These are phyloP conservation scores for Zygaena filipendulae DNA, from an alignment of 2,888 invertebrate species.

Conservation along the genomic window DNA sequence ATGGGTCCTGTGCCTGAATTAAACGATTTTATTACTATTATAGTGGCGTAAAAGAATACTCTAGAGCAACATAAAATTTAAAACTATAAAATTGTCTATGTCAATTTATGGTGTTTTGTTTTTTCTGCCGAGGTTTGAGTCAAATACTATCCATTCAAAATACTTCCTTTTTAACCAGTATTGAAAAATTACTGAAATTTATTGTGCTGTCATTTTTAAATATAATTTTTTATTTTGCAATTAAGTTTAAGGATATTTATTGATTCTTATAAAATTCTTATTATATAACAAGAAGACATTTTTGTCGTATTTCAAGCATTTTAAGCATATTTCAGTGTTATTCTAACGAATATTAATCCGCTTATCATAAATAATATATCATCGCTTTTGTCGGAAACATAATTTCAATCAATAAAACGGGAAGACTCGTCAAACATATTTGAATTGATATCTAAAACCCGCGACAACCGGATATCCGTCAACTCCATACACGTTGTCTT, in stretches of 20 bases:
- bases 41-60: too few species aligned
- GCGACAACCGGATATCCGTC: slow-evolving; percentile 56
- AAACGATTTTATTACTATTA: too few species aligned
- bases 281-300: too few species aligned
- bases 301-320: too few species aligned
- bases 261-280: too few species aligned
- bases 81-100: too few species aligned
- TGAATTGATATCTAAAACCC: slow-evolving; percentile 24
- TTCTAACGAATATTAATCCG: too few species aligned
- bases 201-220: slow-evolving; percentile 45
- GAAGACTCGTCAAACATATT: slow-evolving; percentile 8
- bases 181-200: slow-evolving; percentile 48
- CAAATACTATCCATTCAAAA: slow-evolving; percentile 57
- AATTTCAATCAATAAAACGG: slow-evolving; percentile 1
- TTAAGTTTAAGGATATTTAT: too few species aligned
- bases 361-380: slow-evolving; percentile 1
- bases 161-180: slow-evolving; percentile 39
- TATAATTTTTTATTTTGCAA: slow-evolving; percentile 29
- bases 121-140: slow-evolving; percentile 59
- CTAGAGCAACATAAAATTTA: too few species aligned
- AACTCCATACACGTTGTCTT: slow-evolving; percentile 62
- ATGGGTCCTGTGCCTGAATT: too few species aligned
- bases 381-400: too few species aligned
- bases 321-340: too few species aligned
- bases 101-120: slow-evolving; percentile 47